Base-by-base conservation (phyloP, 1,140 invertebrate species). In the Drosophila persimilis region DNA sequence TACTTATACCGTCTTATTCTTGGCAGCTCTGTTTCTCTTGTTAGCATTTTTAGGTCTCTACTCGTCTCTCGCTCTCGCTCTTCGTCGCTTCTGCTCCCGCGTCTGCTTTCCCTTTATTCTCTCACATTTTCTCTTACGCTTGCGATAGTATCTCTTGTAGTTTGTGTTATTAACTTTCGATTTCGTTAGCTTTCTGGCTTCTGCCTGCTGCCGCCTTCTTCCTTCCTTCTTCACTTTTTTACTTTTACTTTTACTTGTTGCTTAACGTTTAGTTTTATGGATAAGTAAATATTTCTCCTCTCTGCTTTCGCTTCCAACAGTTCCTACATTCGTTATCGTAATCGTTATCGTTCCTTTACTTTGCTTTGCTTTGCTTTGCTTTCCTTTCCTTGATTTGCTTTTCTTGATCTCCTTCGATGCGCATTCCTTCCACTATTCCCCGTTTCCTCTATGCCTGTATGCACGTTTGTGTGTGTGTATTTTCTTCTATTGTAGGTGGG, bases 251-350 rank as follows among this genome's bases (percentile, higher is more conserved):
- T 50, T 51, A 43, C 7, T 51, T 46, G 35, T 24, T 45, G 13
- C 26, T 48, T 45, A 7, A 43, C 45, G 15, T 46, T 53, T 17
- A 43, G 45, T 47, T 46, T 43, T 53, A 39, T 64, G 35, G 41
- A 63, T 78, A 57, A 62, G 62, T 73, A 59, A 74, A 72, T 74
- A 63, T 80, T 91, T 74, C 79, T 92, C 91, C 92, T 92, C 92
- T 39, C 35, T 39, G 35, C 91, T 59, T 90, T 83, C 91, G 92
- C 91, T 39, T 39, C 11, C 35, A 39, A 11, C 35, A 5, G 24
- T 26, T 26, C 24, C 24, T 26, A 26, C 24, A 39, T 39, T 13
- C 35, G 35, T 39, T 39, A 39, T 39, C 2, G 35, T 39, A 13
- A 39, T 39, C 2, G 13, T 5, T 39, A 39, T 39, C 2, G 13